phyloP scores from a whole-genome alignment of 2,113 vertebrate genomes.

The Cyanoramphus novaezelandiae region DNA sequence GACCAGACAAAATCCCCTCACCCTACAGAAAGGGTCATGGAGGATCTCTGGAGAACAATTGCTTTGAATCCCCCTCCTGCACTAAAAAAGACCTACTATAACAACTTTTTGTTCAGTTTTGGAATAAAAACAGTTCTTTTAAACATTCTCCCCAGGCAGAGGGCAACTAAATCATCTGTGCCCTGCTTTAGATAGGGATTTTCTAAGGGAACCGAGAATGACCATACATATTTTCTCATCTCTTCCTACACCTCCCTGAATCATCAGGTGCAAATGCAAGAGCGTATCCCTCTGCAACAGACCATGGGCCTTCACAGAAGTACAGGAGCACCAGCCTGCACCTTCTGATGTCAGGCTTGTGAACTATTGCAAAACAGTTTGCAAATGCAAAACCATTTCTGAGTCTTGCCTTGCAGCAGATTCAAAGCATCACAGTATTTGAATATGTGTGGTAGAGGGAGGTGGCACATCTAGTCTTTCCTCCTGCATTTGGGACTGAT shows the following conservation, averaged over 20 bases:
- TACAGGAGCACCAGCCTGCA: neutral
- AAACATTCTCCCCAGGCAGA: neutral
- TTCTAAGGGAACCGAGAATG: accelerated
- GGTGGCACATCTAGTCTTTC: neutral
- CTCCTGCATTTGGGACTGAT: neutral
- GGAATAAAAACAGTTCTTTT: neutral
- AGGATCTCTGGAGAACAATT: neutral
- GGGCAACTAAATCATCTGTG: accelerated
- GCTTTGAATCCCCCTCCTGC: neutral
- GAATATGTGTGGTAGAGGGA: neutral
- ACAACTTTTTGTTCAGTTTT: neutral
- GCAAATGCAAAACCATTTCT: neutral
- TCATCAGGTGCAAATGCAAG: neutral
- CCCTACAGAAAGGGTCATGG: neutral
- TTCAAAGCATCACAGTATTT: neutral
- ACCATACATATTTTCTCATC: neutral
- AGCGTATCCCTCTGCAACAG: neutral
- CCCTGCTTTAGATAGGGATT: neutral
- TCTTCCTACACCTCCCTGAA: neutral
- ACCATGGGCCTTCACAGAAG: accelerated
- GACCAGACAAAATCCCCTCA: neutral
- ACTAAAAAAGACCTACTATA: neutral
- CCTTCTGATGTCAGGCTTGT: neutral
- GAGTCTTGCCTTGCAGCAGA: neutral
- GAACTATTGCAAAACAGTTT: neutral